Base-by-base conservation (phyloP, 1,140 invertebrate genomes). In the Pogonomyrmex californicus region DNA sequence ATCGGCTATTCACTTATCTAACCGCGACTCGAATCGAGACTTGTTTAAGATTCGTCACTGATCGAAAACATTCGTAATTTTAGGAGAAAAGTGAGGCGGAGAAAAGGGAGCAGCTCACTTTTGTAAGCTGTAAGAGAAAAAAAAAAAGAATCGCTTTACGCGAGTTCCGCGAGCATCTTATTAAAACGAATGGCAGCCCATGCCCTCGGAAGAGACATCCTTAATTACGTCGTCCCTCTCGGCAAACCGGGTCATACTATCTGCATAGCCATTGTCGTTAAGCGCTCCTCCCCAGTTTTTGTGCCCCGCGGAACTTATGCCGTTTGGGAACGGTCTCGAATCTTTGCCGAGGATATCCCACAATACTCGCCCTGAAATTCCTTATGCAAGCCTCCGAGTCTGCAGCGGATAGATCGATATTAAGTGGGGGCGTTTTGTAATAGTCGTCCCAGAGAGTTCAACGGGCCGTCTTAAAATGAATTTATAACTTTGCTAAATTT, bases 231-330 rank as follows among this genome's bases (percentile, higher is more conserved):
- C 85, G 66, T 85, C 86, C 30, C 54, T 68, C 62, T 56, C 38
- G 49, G 58, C 58, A 62, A 79, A 60, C 62, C 75, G 51, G 83
- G 75, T 38, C 75, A 58, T 86, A 86, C 79, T 65, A 66, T 66
- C 66, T 83, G 62, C 85, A 82, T 83, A 66, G 47, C 60, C 86
- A 85, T 87, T 87, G 86, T 87, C 79, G 62, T 85, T 85, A 87
- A 87, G 47, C 70, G 86, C 54, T 79, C 6, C 78, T 73, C n/a
- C 76, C 36, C 65, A 54, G 54, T 82, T 86, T 82, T 78, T 82
- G 66, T 38, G 17, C 30, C 30, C 47, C 41, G 58, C 56, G 41
- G 54, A 73, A 86, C 85, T 82, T 83, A 44, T 58, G 78, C 63
- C 54, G 49, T 73, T 73, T 75, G 49, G 49, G 41, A 82, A 87